A percentile compares a stretch with the other conserved stretches of the same genome.
These are phyloP conservation scores for Pantherophis vulpinus DNA, from an alignment of 2,797 vertebrate genomes.

Conservation along the genomic window DNA sequence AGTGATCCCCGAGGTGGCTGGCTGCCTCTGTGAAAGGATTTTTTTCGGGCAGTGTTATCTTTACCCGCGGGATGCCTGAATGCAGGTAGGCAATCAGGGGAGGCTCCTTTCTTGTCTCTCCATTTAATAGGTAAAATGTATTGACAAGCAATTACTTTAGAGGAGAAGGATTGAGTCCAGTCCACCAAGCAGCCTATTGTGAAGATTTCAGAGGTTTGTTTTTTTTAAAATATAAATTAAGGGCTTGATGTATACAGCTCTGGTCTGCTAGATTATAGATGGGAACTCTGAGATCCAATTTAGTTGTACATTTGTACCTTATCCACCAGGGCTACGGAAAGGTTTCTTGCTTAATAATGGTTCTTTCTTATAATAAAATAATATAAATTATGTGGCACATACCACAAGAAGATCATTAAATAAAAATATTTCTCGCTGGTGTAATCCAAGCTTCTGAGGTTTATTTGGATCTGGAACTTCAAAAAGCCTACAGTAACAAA, in stretches of 20 bases:
- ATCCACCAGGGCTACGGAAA: background rate
- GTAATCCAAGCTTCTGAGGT: slow-evolving; percentile 92
- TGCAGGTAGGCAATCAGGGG: too few relatives aligned
- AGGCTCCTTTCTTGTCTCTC: too few relatives aligned
- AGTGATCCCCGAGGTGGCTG: too few relatives aligned
- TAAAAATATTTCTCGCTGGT: slow-evolving; percentile 97
- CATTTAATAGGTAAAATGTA: background rate
- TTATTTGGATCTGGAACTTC: slow-evolving; percentile 97
- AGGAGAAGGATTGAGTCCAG: background rate
- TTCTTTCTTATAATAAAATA: background rate
- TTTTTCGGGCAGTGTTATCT: too few relatives aligned
- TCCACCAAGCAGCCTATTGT: background rate
- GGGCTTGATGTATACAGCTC: background rate
- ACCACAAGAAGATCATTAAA: slow-evolving; percentile 98
- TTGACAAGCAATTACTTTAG: background rate
- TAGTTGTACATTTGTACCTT: background rate
- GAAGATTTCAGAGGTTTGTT: background rate
- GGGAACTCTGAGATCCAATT: background rate
- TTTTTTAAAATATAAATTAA: background rate
- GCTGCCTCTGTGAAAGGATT: too few relatives aligned
- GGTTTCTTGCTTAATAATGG: background rate
- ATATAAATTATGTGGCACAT: slow-evolving; percentile 55
- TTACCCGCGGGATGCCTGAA: too few relatives aligned
- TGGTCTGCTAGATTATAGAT: background rate
- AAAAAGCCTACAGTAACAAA: slow-evolving; percentile 96